Evolutionary conservation across 2,888 invertebrate species (phyloP).

Genomic region (Drosophila prolongata): DNA sequence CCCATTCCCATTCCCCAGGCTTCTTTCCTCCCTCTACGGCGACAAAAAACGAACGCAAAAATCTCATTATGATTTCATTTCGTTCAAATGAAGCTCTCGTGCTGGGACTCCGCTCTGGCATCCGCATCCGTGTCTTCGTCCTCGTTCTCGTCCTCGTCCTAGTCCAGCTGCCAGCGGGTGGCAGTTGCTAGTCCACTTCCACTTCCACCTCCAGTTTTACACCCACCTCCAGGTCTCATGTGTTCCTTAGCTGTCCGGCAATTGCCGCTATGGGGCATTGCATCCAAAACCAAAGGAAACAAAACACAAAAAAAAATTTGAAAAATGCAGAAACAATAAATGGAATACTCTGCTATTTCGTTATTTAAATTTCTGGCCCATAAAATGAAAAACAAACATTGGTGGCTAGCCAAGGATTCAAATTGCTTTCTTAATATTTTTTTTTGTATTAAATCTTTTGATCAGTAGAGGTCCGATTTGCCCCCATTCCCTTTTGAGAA

Average conservation of each 20-base stretch:
- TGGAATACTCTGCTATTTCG: neutral
- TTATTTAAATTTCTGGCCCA: neutral
- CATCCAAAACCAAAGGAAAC: conserved; percentile 38
- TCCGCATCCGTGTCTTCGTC: conserved; percentile 17
- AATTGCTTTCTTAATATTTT: no score
- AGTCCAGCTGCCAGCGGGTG: conserved; percentile 54
- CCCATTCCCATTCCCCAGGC: conserved; percentile 3
- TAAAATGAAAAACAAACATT: no score
- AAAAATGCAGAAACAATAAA: neutral
- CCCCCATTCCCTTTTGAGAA: no score
- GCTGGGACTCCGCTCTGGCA: conserved; percentile 57
- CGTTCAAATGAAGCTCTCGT: conserved; percentile 77
- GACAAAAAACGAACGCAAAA: conserved; percentile 73
- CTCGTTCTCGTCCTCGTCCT: conserved; percentile 21
- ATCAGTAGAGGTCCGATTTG: no score
- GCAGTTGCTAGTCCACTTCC: conserved; percentile 10
- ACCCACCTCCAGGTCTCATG: conserved; percentile 54
- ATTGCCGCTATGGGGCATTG: conserved; percentile 66
- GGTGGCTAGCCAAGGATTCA: no score
- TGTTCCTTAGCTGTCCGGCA: conserved; percentile 66
- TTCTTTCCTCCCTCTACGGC: conserved; percentile 33
- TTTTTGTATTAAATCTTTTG: no score
- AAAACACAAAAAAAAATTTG: conserved; percentile 15
- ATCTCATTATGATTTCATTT: conserved; percentile 80
- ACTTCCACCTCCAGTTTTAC: neutral